Percentiles rank a stretch among this genome's conserved stretches.
phyloP scores from a whole-genome alignment of 2,888 invertebrate genomes.

The Papilio protenor region DNA sequence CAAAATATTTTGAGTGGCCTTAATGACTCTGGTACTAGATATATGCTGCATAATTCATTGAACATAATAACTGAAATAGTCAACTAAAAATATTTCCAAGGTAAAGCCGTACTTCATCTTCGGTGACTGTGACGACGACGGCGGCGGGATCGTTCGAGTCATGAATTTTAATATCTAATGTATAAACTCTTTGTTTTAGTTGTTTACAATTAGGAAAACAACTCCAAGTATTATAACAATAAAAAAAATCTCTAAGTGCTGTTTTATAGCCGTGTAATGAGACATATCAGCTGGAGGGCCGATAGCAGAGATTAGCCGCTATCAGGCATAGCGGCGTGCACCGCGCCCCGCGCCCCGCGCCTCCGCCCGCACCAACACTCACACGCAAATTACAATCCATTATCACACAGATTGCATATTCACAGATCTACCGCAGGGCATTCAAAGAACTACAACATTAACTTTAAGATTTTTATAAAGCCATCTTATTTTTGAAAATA shows the following conservation, averaged over 20 bases:
- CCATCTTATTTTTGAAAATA: too few relatives aligned
- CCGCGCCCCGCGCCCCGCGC: neutral
- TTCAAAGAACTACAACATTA: neutral
- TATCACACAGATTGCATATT: neutral
- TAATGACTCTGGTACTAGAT: too few relatives aligned
- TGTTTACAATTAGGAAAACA: neutral
- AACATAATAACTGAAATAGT: too few relatives aligned
- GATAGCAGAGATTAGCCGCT: constrained; percentile 24
- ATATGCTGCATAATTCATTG: too few relatives aligned
- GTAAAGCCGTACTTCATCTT: neutral
- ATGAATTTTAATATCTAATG: neutral
- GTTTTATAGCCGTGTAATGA: neutral
- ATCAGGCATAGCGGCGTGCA: neutral
- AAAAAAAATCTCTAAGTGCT: constrained; percentile 5
- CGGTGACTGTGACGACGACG: neutral
- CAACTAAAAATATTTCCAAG: too few relatives aligned
- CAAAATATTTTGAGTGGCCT: too few relatives aligned
- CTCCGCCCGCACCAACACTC: neutral
- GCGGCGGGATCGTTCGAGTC: neutral
- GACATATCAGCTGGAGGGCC: constrained; percentile 23
- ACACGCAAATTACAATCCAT: neutral
- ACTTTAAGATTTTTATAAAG: too few relatives aligned
- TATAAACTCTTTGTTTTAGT: neutral
- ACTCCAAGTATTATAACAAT: neutral
- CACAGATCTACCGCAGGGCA: neutral